Evolutionary conservation across 2,888 invertebrate species (phyloP), one percentile per base, ranked within the genome.

Genomic region (Troides helena): DNA sequence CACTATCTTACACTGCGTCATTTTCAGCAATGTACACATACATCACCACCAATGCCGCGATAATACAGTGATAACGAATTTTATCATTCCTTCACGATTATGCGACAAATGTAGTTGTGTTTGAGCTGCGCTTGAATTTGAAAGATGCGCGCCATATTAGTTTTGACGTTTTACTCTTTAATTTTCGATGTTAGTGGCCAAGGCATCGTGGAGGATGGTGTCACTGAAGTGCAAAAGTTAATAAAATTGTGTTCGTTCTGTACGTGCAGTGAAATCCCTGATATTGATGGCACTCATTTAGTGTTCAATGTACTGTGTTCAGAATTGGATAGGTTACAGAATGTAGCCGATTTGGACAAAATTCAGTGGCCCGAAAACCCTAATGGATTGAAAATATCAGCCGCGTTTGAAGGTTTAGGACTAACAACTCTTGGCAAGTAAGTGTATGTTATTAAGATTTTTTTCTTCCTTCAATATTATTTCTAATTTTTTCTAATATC

Each of bases 221-320:
- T 77, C 25, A 78, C 77, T 8, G 80, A 83, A 73, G 80, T 77
- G 72, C 72, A 74, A 36, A 83, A 82, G 73, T 74, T 84, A 39
- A 82, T 91, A 75, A 83, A 86, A 75, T 77, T 92, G 70, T 88
- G 90, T 82, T 86, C 86, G 70, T 84, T 86, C 75, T 92, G 92
- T 77, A 88, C 90, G 77, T 92, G 92, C 75, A 90, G 92, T 86
- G 92, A 92, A 81, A 90, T 91, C 73, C 83, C 85, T 2, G 89
- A 90, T 74, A 76, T 86, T 17, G 89, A 90, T 67, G 85, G 86
- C 36, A 85, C 86, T 43, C 84, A 88, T 75, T 80, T 92, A 75
- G 90, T 91, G 80, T 81, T 90, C 59, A 90, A 92, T 78, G 87
- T 92, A 72, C 81, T 89, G 84, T 92, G 92, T 73, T 88, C 91